Evolutionary conservation across 2,113 vertebrate genomes (phyloP).

Genomic region (Periophthalmus modestus): DNA sequence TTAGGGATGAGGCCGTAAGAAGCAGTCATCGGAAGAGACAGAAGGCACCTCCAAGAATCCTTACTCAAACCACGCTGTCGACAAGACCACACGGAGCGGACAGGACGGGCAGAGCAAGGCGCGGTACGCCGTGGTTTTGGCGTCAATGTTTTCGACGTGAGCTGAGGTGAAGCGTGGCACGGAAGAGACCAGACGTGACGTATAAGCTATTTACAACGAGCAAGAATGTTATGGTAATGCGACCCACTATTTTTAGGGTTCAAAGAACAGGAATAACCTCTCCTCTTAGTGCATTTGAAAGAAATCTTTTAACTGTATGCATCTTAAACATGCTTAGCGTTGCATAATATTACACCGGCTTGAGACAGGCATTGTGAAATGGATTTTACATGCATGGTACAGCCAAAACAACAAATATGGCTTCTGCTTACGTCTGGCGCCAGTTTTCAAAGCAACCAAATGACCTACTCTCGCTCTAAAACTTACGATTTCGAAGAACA

Average conservation of each 20-base stretch:
- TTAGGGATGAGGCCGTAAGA: slow-evolving; percentile 19
- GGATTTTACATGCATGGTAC: background rate
- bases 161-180: slow-evolving; percentile 15
- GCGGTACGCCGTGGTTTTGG: background rate
- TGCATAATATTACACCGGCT: background rate
- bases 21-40: slow-evolving; percentile 24
- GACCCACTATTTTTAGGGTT: background rate
- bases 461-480: background rate
- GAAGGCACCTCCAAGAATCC: slow-evolving; percentile 45
- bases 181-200: slow-evolving; percentile 18
- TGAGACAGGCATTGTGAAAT: background rate
- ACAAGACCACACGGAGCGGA: slow-evolving; percentile 52
- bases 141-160: slow-evolving; percentile 7
- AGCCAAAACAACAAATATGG: background rate
- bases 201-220: slow-evolving; percentile 11
- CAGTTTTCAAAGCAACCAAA: background rate
- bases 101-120: slow-evolving; percentile 7
- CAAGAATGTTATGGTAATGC: background rate
- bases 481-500: background rate
- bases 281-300: background rate
- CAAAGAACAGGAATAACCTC: too few species aligned
- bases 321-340: background rate
- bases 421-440: background rate
- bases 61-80: slow-evolving; percentile 59
- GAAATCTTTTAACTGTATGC: too few species aligned